These are phyloP conservation scores for Gambusia yucatana DNA, from an alignment of 2,797 vertebrate species.

Conservation along the genomic window DNA sequence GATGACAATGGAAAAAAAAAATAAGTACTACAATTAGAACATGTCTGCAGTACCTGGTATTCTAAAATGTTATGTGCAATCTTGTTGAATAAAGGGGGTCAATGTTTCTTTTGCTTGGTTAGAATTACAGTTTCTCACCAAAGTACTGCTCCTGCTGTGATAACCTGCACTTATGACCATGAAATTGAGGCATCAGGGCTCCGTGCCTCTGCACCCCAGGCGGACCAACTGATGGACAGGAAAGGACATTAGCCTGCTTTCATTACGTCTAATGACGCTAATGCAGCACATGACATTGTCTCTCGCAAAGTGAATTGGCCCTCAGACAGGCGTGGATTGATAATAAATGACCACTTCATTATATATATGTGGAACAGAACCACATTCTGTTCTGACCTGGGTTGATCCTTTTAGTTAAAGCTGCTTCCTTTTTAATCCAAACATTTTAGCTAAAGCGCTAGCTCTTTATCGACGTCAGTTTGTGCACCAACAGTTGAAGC, in stretches of 20 bases:
- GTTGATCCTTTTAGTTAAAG: constrained; percentile 48
- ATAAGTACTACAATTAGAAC: constrained; percentile 2
- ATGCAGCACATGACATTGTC: constrained; percentile 90
- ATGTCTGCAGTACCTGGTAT: constrained; percentile 6
- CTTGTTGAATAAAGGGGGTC: constrained; percentile 38
- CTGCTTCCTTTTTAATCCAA: constrained; percentile 20
- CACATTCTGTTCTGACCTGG: constrained; percentile 31
- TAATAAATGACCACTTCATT: constrained; percentile 93
- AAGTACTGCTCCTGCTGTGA: constrained; percentile 80
- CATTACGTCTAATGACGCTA: constrained; percentile 95
- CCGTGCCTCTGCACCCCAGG: constrained; percentile 71
- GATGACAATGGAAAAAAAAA: background rate
- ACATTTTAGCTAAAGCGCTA: constrained; percentile 19
- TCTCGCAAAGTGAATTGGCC: constrained; percentile 86
- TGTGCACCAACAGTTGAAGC: background rate
- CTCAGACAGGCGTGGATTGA: constrained; percentile 83
- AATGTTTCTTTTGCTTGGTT: constrained; percentile 24
- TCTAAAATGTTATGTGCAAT: constrained; percentile 10
- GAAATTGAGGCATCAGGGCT: constrained; percentile 83
- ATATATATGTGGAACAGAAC: constrained; percentile 84
- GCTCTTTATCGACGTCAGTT: constrained; percentile 6
- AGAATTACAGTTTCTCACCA: constrained; percentile 51
- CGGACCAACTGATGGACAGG: constrained; percentile 82
- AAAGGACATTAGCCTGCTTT: constrained; percentile 94
- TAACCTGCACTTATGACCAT: constrained; percentile 85